Evolutionary conservation across 2,113 vertebrate species (phyloP), one percentile per base, ranked within the genome.

Genomic region (Alexandromys fortis): DNA sequence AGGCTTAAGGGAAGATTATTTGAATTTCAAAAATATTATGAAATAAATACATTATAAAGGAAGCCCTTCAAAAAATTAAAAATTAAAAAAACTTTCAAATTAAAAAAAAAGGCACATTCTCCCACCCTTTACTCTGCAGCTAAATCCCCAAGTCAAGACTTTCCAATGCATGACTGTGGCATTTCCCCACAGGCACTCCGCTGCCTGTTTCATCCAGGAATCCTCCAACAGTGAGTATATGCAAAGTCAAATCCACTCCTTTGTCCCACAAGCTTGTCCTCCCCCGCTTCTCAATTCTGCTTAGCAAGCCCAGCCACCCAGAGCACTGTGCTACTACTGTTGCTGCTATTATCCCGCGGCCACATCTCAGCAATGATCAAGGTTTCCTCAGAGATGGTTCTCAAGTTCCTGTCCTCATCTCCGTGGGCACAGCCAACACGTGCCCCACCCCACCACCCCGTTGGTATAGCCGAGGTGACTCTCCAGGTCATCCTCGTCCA

Each of bases 401-500:
- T 58, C 68, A 55, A 22, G 55, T 17, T 38, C 6, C 28, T 12
- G 58, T 21, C 75, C 33, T 73, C 72, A 30, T 26, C 38, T 28
- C 58, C 35, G 68, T n/a, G 7, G 68, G 68, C 33, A 35, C 47
- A 79, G 77, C 77, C 47, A 19, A 52, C 47, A 49, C 6, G 7
- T 5, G 2, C 5, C 4, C n/a, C 68, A 2, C 0, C 12, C 10
- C 55, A 55, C 16, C 17, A 58, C 55, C 33, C 47, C 2, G 0
- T 0, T 0, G 28, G 55, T 45, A 17, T 9, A 17, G 47, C 45
- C 12, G 16, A 26, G 28, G 19, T 52, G 77, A 75, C 10, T 14
- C 73, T 68, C 19, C 42, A 26, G 33, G 33, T 65, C 78, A 61
- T 24, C 35, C 9, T 7, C 58, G 5, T 67, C 90, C 85, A 58